Base-by-base conservation (phyloP, 2,797 vertebrate species). In the Rhinella marina region DNA sequence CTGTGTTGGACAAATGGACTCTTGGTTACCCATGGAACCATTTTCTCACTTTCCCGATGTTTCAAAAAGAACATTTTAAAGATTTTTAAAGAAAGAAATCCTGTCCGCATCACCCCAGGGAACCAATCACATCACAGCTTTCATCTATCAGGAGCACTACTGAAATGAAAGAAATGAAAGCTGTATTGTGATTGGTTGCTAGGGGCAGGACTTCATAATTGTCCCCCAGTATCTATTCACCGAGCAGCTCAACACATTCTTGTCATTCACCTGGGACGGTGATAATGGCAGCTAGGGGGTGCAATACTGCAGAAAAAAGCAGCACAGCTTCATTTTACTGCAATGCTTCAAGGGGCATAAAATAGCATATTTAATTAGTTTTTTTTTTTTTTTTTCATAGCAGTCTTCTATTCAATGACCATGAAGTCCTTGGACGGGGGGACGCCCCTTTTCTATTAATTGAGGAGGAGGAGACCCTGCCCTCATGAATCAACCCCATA, bases 1-100 rank as follows among this genome's bases (percentile, higher is more conserved):
- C 48, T 9, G 29, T 79, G 81, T 79, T 57, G 75, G 75, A 79
- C 81, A 88, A 88, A 88, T 88, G 79, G 81, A 78, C 61, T 75
- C 66, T 78, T 19, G 19, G 3, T 56, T 25, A 73, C 62, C 52
- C n/a, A 10, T 64, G 56, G 87, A 82, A 68, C 80, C 59, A 77
- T 62, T 75, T 54, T 59, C 59, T 27, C 66, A 32, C 48, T 82
- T 82, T 82, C 54, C 79, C 64, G 17, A 11, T 72, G 32, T 77
- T 75, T 76, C 12, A 7, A 82, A 29, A 82, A 54, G 23, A 66
- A 57, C 23, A 27, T 57, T 64, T 87, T 81, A 66, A 82, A 76
- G n/a, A 86, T 78, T 27, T 82, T 70, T 70, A 54, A 68, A 54
- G 41, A 6, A 41, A 41, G 41, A 4, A 41, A 41, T 41, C 41